Conservation (phyloP, 1,140 invertebrate species). For the Formica exsecta region DNA sequence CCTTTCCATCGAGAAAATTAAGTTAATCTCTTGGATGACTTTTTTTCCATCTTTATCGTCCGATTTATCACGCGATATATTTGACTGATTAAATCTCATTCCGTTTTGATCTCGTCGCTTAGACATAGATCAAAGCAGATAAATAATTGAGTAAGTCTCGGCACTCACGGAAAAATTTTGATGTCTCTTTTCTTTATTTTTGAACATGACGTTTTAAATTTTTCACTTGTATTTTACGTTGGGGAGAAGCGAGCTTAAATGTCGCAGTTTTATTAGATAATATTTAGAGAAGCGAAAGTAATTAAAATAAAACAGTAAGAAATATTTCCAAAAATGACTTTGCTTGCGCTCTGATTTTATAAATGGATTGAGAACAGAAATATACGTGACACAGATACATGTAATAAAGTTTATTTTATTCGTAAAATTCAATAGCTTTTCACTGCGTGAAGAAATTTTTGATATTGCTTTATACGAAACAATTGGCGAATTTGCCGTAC, state of each 20-base stretch:
- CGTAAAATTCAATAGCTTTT: no score
- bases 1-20: slow-evolving; percentile 44
- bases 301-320: slow-evolving; percentile 2
- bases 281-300: not conserved
- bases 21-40: slow-evolving; percentile 47
- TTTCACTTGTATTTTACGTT: not conserved
- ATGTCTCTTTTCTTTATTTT: slow-evolving; percentile 8
- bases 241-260: not conserved
- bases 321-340: not conserved
- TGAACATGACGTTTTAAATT: slow-evolving; percentile 7
- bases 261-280: slow-evolving; percentile 20
- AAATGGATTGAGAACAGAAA: not conserved
- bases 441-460: no score
- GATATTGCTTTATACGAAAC: no score
- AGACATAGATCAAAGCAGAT: slow-evolving; percentile 4
- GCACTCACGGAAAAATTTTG: not conserved
- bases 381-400: not conserved
- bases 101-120: slow-evolving; percentile 31
- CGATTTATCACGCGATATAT: slow-evolving; percentile 41
- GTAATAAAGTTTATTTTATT: not conserved
- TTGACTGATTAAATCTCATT: slow-evolving; percentile 27
- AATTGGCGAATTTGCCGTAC: not conserved
- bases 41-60: slow-evolving; percentile 19
- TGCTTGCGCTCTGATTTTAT: not conserved
- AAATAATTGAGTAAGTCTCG: slow-evolving; percentile 30